Conservation (phyloP, 2,888 invertebrate genomes). For the Synergus umbraculus region DNA sequence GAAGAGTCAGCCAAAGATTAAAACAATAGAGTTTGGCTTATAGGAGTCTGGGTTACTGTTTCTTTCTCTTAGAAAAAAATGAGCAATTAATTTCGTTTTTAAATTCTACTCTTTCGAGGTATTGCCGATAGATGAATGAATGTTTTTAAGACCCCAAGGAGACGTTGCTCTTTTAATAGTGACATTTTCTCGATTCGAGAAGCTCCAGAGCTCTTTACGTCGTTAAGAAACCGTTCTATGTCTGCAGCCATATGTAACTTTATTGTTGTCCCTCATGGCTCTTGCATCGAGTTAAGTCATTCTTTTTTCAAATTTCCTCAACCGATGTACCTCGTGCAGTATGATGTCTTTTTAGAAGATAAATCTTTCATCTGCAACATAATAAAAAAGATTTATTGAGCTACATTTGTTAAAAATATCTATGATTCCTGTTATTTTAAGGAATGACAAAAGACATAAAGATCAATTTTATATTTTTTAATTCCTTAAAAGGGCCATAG, state of each 20-base stretch:
- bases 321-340: neutral
- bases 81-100: neutral
- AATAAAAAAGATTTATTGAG: neutral
- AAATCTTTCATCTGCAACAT: slow-evolving; percentile 11
- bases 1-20: neutral
- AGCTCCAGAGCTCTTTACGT: slow-evolving; percentile 57
- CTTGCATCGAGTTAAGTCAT: neutral
- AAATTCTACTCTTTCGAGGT: neutral
- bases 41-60: neutral
- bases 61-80: slow-evolving; percentile 26
- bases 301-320: neutral
- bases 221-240: slow-evolving; percentile 54
- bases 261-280: slow-evolving; percentile 28
- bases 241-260: slow-evolving; percentile 57
- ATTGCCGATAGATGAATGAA: slow-evolving; percentile 38
- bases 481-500: no score
- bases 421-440: no score
- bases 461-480: no score
- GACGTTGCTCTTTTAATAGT: slow-evolving; percentile 47
- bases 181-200: slow-evolving; percentile 51
- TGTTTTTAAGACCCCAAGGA: slow-evolving; percentile 47
- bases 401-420: no score
- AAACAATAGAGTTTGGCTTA: neutral
- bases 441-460: no score
- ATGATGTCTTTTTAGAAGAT: neutral